phyloP scores from a whole-genome alignment of 1,140 invertebrate genomes.

The Choristoneura fumiferana region DNA sequence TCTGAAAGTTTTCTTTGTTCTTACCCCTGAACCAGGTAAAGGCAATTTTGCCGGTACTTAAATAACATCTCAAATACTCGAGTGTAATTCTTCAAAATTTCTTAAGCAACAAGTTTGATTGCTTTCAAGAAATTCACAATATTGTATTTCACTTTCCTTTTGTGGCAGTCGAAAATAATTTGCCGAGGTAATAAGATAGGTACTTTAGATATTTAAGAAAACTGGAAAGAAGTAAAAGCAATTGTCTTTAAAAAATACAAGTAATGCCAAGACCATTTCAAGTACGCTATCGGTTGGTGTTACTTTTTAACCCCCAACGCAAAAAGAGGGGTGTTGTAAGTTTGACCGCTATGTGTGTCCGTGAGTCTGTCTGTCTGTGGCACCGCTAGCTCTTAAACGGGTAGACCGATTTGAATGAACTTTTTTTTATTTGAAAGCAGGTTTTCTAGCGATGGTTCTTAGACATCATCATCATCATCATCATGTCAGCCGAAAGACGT shows the following conservation, averaged over 20 bases:
- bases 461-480: no score
- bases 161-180: not conserved
- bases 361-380: no score
- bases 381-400: no score
- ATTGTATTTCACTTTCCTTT: not conserved
- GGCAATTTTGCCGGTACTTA: not conserved
- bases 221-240: not conserved
- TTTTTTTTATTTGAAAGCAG: no score
- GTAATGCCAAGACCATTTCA: no score
- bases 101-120: slow-evolving; percentile 6
- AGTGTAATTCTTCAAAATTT: not conserved
- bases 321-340: no score
- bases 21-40: not conserved
- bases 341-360: no score
- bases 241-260: not conserved
- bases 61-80: slow-evolving; percentile 11
- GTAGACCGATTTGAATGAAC: no score
- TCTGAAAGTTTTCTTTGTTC: slow-evolving; percentile 1
- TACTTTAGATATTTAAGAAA: not conserved
- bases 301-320: no score
- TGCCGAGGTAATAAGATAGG: not conserved
- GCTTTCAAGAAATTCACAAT: slow-evolving; percentile 2
- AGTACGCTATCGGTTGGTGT: no score
- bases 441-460: no score
- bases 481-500: no score